Conservation (phyloP, 2,113 vertebrate species). For the Erythrolamprus reginae region DNA sequence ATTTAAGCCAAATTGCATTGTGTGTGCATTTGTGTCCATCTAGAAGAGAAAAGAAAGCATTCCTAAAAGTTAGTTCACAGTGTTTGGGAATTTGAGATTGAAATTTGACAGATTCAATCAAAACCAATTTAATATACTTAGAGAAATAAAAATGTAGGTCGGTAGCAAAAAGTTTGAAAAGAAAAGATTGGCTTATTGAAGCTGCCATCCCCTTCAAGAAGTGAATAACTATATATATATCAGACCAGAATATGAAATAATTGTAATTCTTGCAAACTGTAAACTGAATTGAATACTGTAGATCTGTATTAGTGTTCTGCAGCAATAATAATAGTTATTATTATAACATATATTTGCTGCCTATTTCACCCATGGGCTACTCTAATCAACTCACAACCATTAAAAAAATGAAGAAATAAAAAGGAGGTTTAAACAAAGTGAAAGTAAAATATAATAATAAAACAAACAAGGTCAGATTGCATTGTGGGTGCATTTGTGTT, state of each 20-base stretch:
- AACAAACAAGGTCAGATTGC: background rate
- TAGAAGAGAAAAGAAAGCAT: constrained; percentile 4
- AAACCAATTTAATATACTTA: background rate
- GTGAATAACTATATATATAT: background rate
- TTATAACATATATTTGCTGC: background rate
- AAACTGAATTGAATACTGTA: background rate
- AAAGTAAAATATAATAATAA: background rate
- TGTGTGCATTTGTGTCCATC: constrained; percentile 4
- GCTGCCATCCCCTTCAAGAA: background rate
- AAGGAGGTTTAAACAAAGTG: background rate
- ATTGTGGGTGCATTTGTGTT: background rate
- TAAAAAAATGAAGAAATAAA: background rate
- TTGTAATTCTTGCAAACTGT: background rate
- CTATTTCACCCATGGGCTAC: background rate
- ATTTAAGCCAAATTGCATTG: background rate
- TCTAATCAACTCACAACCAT: background rate
- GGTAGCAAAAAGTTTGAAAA: background rate
- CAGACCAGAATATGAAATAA: background rate
- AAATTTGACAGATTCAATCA: constrained; percentile 19
- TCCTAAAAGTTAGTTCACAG: constrained; percentile 18
- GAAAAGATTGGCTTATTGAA: accelerated
- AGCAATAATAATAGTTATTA: background rate
- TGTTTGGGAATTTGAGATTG: constrained; percentile 13
- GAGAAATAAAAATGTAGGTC: background rate
- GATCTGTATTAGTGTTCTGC: background rate